These are phyloP conservation scores for Monomorium pharaonis DNA, from an alignment of 1,140 invertebrate species.

Conservation along the genomic window DNA sequence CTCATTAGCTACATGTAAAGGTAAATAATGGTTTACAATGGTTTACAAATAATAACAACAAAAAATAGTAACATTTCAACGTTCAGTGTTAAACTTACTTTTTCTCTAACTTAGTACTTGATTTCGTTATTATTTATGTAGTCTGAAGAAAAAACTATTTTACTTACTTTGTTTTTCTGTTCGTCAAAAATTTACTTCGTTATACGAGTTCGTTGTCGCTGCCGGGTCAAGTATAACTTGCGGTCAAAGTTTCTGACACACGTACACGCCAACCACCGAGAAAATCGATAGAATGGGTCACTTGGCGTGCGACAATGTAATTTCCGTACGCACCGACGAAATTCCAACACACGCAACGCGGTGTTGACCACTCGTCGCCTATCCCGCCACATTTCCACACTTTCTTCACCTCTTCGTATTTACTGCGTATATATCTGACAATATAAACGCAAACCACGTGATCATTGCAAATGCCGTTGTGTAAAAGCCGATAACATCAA, in stretches of 20 bases:
- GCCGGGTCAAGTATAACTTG: conserved; percentile 27
- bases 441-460: neutral
- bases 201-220: neutral
- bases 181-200: conserved; percentile 3
- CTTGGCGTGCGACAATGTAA: conserved; percentile 56
- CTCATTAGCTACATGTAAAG: neutral
- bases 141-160: neutral
- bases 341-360: conserved; percentile 47
- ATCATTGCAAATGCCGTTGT: neutral
- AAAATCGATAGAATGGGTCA: conserved; percentile 55
- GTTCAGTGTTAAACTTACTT: neutral
- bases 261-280: conserved; percentile 21
- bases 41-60: too few relatives aligned
- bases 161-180: neutral
- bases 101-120: neutral
- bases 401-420: conserved; percentile 24
- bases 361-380: neutral
- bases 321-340: conserved; percentile 52
- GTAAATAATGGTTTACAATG: neutral
- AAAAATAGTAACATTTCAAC: neutral
- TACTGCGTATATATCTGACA: neutral
- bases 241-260: conserved; percentile 51
- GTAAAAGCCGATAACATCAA: neutral
- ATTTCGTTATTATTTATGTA: neutral
- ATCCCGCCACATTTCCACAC: conserved; percentile 44